Conservation (phyloP, 2,797 vertebrate genomes). For the Octomys mimax region DNA sequence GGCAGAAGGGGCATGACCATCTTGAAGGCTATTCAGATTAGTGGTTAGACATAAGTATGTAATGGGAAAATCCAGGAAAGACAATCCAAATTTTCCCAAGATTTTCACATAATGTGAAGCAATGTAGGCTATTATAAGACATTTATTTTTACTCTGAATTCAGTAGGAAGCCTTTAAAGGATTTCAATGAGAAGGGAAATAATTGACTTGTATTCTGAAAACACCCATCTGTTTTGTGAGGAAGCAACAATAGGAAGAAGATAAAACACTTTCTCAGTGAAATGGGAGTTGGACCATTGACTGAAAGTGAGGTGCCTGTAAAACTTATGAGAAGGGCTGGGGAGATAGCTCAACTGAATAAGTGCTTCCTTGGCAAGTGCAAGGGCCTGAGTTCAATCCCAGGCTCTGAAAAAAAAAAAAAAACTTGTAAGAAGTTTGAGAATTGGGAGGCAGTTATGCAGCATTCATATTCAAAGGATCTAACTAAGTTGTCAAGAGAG, state of each 20-base stretch:
- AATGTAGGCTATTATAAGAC: neutral
- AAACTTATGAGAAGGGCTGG: neutral
- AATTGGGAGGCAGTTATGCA: neutral
- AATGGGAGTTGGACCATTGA: neutral
- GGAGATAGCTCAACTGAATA: no score
- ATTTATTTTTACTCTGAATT: neutral
- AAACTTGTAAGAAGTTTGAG: neutral
- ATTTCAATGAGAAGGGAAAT: neutral
- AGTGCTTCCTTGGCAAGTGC: no score
- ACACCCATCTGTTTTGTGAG: neutral
- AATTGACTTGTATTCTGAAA: conserved; percentile 10
- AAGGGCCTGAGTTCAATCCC: no score
- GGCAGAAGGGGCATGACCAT: neutral
- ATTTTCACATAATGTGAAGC: neutral
- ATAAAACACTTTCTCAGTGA: neutral
- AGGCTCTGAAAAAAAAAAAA: no score
- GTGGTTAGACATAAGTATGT: neutral
- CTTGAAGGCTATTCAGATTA: neutral
- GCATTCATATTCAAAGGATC: neutral
- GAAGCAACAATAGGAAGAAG: neutral
- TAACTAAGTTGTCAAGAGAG: neutral
- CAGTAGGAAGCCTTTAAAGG: neutral
- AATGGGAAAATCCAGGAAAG: neutral
- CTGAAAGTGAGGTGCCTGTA: neutral
- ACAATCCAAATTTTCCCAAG: neutral